Evolutionary conservation across 2,113 vertebrate species (phyloP).

Genomic region (Chascanopsetta lugubris): DNA sequence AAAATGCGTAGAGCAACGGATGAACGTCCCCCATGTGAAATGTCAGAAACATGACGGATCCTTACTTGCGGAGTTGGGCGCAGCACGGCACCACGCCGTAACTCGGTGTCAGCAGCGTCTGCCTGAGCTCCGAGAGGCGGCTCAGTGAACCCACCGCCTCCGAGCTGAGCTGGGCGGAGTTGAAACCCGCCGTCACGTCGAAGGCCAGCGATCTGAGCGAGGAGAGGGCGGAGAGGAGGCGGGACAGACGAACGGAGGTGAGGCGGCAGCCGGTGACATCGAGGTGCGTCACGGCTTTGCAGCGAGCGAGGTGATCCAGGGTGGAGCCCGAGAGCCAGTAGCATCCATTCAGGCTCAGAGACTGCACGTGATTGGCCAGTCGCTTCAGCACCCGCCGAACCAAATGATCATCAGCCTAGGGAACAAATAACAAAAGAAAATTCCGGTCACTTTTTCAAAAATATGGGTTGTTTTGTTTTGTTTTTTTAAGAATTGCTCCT

Average conservation of each 20-base stretch:
- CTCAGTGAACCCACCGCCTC: constrained; percentile 91
- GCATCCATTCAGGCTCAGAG: constrained; percentile 91
- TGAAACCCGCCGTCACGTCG: constrained; percentile 88
- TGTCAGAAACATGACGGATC: neutral
- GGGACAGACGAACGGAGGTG: constrained; percentile 89
- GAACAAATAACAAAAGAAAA: neutral
- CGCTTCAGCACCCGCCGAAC: constrained; percentile 85
- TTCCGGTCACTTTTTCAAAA: too few relatives aligned
- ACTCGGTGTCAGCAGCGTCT: constrained; percentile 91
- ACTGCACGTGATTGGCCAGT: constrained; percentile 86
- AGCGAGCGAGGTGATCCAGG: constrained; percentile 85
- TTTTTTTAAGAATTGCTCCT: constrained; percentile 87
- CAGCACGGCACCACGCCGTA: constrained; percentile 96
- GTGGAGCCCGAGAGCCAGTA: constrained; percentile 91
- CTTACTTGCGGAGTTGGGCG: constrained; percentile 88
- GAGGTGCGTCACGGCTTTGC: constrained; percentile 87
- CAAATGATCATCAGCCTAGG: constrained; percentile 86
- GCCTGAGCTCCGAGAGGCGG: constrained; percentile 88
- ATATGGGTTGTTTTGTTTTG: too few relatives aligned
- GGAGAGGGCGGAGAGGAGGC: constrained; percentile 86
- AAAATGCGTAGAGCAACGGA: neutral
- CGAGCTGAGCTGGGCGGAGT: constrained; percentile 86
- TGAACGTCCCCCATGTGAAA: neutral
- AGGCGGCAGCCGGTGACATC: constrained; percentile 91
- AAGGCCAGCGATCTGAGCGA: constrained; percentile 88